Evolutionary conservation across 2,113 vertebrate genomes (phyloP), one percentile per base, ranked within the genome.

Genomic region (Pangasianodon gigas): DNA sequence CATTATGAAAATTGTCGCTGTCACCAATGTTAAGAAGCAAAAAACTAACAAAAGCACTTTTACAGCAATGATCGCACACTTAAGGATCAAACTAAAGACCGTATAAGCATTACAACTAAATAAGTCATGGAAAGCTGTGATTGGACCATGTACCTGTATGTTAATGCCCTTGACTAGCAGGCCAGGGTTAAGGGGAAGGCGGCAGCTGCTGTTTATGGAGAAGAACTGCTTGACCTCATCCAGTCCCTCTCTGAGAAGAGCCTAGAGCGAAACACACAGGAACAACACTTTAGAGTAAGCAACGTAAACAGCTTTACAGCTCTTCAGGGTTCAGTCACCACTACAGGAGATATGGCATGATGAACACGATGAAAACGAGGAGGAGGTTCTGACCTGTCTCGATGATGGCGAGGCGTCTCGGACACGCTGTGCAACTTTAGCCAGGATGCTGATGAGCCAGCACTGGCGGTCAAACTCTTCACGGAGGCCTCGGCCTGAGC

Each of bases 401-500:
- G 95, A 95, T 0, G 98, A 98, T 0, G 96, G 97, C 0, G 97
- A 82, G 0, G 97, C 94, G 0, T 99, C 98, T 11, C 98, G 94
- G 56, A 99, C 98, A 69, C 96, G 96, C 93, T 97, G 97, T 0
- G 98, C 97, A 92, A 98, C 95, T 88, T 95, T 97, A 91, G 97
- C 94, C 91, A 99, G 94, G 1, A 98, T 95, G 84, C 90, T 97
- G 90, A 99, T 96, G 0, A 99, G 94, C 96, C 98, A 98, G 94
- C 97, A 96, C 94, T 99, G 98, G 0, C 97, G 96, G 94, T 98
- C 98, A 0, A 99, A 98, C 94, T 99, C 97, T 9, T 99, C 98
- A 1, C 98, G 92, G 79, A 98, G 96, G 18, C 97, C 97, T 79
- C 97, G 97, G 6, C 98, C 98, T 0, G 96, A 97, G 92, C 98